A percentile compares a stretch with the other conserved stretches of the same genome.
These are phyloP conservation scores for Paradoxurus hermaphroditus DNA, from an alignment of 2,113 vertebrate species.

Conservation along the genomic window DNA sequence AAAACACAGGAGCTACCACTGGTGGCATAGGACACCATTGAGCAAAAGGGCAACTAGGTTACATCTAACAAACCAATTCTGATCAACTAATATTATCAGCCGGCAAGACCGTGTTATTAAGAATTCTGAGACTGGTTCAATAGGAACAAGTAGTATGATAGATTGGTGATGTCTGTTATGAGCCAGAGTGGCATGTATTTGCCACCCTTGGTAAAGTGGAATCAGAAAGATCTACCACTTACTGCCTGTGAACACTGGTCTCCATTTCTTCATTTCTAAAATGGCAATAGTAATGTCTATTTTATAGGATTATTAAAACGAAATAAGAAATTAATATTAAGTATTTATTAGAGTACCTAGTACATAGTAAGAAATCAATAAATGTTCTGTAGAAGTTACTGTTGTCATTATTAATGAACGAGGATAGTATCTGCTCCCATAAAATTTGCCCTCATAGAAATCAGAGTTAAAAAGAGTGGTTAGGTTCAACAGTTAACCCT, in stretches of 20 bases:
- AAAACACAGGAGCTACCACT: neutral
- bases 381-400: neutral
- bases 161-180: neutral
- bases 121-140: neutral
- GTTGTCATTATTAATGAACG: neutral
- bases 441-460: neutral
- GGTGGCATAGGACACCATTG: neutral
- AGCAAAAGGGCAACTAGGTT: neutral
- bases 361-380: neutral
- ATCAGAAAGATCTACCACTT: neutral
- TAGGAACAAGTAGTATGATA: neutral
- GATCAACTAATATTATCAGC: neutral
- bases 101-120: neutral
- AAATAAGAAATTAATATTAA: neutral
- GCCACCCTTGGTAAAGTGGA: neutral
- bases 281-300: neutral
- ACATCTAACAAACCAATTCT: neutral
- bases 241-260: neutral
- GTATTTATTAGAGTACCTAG: neutral
- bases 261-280: constrained; percentile 16
- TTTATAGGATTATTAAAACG: neutral
- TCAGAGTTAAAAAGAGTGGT: neutral
- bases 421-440: neutral
- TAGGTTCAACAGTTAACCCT: neutral
- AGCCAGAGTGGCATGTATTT: neutral